A percentile compares a stretch with the other conserved stretches of the same genome.
phyloP scores from a whole-genome alignment of 2,888 invertebrate species.

The Acronicta psi region DNA sequence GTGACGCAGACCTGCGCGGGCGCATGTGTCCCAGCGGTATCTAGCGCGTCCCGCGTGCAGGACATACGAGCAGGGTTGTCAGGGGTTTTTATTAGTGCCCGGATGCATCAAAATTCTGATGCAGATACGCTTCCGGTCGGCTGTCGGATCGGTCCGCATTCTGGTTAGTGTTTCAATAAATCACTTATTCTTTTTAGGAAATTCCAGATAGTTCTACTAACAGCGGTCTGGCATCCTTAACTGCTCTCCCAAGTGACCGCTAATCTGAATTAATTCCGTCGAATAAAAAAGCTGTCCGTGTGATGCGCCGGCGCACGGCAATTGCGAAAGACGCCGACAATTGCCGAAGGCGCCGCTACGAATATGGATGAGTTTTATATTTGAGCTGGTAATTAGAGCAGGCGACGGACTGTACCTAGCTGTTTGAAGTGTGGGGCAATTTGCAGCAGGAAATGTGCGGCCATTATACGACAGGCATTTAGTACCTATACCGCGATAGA shows the following conservation, averaged over 20 bases:
- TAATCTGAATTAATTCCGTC: slow-evolving; percentile 57
- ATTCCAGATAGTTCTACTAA: background rate
- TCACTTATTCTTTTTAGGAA: background rate
- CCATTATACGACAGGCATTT: background rate
- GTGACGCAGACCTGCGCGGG: no score
- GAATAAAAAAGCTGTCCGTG: slow-evolving; percentile 49
- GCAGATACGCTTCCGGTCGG: background rate
- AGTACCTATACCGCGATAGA: background rate
- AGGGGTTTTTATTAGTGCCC: background rate
- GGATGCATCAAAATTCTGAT: background rate
- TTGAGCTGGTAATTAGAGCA: slow-evolving; percentile 43
- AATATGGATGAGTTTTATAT: slow-evolving; percentile 52
- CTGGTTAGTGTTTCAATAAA: background rate
- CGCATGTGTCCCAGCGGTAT: no score
- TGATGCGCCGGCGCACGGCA: slow-evolving; percentile 56
- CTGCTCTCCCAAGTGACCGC: slow-evolving; percentile 13
- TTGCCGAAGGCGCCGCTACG: slow-evolving; percentile 62
- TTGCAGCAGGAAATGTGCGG: slow-evolving; percentile 1
- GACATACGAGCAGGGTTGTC: background rate
- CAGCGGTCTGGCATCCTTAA: background rate
- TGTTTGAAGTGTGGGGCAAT: background rate
- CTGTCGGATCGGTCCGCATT: background rate
- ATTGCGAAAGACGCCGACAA: slow-evolving; percentile 69
- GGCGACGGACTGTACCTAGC: slow-evolving; percentile 23
- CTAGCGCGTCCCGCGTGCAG: background rate